These are phyloP conservation scores for Clitarchus hookeri DNA, from an alignment of 2,888 invertebrate species.

Conservation along the genomic window DNA sequence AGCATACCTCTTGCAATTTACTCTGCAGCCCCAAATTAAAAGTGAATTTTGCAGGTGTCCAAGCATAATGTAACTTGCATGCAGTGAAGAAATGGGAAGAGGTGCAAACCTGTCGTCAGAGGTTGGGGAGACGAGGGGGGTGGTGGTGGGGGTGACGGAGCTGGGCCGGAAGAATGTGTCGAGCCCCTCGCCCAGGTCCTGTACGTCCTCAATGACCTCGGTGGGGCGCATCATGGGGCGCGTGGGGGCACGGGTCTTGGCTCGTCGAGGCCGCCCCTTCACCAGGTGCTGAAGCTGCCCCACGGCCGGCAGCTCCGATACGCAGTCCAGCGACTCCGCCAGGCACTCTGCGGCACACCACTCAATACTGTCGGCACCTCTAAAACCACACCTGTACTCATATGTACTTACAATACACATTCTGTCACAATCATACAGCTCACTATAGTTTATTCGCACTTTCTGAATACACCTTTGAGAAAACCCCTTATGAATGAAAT, in stretches of 20 bases:
- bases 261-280: slow-evolving; percentile 64
- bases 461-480: too few species aligned
- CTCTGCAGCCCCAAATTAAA: too few species aligned
- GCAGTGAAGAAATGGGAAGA: neutral
- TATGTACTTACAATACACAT: too few species aligned
- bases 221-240: slow-evolving; percentile 67
- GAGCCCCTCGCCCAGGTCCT: slow-evolving; percentile 68
- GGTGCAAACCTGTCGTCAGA: slow-evolving; percentile 66
- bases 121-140: slow-evolving; percentile 66
- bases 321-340: slow-evolving; percentile 77
- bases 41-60: too few species aligned
- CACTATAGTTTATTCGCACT: too few species aligned
- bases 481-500: too few species aligned
- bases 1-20: too few species aligned
- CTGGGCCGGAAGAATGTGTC: slow-evolving; percentile 75
- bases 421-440: too few species aligned
- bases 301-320: slow-evolving; percentile 80
- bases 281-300: slow-evolving; percentile 85
- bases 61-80: neutral
- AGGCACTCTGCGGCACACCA: slow-evolving; percentile 37
- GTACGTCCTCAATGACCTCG: slow-evolving; percentile 41
- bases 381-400: too few species aligned
- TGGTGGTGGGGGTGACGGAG: slow-evolving; percentile 69
- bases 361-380: too few species aligned
- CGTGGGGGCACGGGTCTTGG: slow-evolving; percentile 87